A percentile compares a stretch with the other conserved stretches of the same genome.
These are phyloP conservation scores for Zoanthus sociatus DNA, from an alignment of 92 coral and sea anemone species.

Conservation along the genomic window DNA sequence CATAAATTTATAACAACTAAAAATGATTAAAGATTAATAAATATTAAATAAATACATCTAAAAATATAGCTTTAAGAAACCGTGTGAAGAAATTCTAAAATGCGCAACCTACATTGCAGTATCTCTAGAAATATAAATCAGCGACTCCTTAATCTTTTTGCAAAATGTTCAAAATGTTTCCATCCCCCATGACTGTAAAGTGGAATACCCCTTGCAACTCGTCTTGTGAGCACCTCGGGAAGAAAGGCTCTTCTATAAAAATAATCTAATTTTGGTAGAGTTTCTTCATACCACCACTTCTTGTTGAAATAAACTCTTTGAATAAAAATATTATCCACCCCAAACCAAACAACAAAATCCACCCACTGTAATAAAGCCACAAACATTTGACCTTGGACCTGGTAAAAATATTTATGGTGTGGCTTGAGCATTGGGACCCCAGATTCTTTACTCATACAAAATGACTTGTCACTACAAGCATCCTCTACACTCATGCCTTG, in stretches of 20 bases:
- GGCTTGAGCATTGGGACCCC: slow-evolving; percentile 22
- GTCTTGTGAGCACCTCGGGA: slow-evolving; percentile 41
- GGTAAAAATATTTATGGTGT: slow-evolving; percentile 50
- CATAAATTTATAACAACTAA: slow-evolving; percentile 8
- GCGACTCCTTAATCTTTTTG: not conserved
- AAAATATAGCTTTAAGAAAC: not conserved
- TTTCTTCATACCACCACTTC: slow-evolving; percentile 38
- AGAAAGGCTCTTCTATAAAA: slow-evolving; percentile 59
- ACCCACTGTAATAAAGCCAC: slow-evolving; percentile 52
- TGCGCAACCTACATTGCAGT: slow-evolving; percentile 9
- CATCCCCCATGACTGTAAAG: slow-evolving; percentile 61
- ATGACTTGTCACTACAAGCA: slow-evolving; percentile 51
- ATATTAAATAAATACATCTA: not conserved
- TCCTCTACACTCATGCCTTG: slow-evolving; percentile 54
- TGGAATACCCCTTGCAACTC: slow-evolving; percentile 52
- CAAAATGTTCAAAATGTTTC: slow-evolving; percentile 46
- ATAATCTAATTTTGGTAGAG: slow-evolving; percentile 49
- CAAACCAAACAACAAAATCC: slow-evolving; percentile 72
- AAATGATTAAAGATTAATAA: not conserved
- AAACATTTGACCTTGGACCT: slow-evolving; percentile 75
- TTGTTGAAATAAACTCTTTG: slow-evolving; percentile 22
- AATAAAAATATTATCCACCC: slow-evolving; percentile 33
- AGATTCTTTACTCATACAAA: slow-evolving; percentile 10
- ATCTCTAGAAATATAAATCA: slow-evolving; percentile 5
- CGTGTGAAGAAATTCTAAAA: not conserved